These are phyloP conservation scores for Gymnoscopelus microlampas DNA, from an alignment of 2,797 vertebrate species.

Conservation along the genomic window DNA sequence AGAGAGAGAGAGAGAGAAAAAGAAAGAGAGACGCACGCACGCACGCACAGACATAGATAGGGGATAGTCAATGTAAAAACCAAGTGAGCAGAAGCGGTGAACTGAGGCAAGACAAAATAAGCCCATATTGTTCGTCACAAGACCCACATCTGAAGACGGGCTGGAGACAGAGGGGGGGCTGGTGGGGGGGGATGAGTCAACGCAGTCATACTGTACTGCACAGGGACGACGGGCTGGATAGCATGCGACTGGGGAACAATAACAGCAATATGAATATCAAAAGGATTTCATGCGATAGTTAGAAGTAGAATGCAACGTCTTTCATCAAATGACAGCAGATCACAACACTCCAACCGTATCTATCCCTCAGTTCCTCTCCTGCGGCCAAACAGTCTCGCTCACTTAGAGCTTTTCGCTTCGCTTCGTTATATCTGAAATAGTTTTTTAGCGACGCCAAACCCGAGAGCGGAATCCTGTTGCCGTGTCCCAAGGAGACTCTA, in stretches of 20 bases:
- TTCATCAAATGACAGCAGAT: constrained; percentile 16
- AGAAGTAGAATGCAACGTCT: background rate
- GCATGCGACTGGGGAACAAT: constrained; percentile 29
- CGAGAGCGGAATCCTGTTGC: background rate
- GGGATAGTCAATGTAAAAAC: background rate
- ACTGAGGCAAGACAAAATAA: constrained; percentile 15
- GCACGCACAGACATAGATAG: too few species aligned
- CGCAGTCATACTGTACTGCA: too few species aligned
- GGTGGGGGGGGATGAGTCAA: background rate
- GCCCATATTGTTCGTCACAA: constrained; percentile 55
- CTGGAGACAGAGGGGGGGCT: constrained; percentile 25
- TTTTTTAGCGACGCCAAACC: background rate
- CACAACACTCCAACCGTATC: constrained; percentile 37
- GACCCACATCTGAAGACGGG: constrained; percentile 42
- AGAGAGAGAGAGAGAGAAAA: too few species aligned
- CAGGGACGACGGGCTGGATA: background rate
- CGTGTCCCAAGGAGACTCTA: background rate
- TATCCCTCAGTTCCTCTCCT: background rate
- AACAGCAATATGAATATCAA: constrained; percentile 1
- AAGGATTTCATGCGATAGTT: constrained; percentile 27
- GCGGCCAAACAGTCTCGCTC: background rate
- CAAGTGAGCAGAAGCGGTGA: background rate
- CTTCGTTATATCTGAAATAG: background rate
- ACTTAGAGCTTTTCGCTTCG: background rate
- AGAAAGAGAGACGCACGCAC: too few species aligned